Base-by-base conservation (phyloP, 2,797 vertebrate genomes). In the Apodemus agrarius region DNA sequence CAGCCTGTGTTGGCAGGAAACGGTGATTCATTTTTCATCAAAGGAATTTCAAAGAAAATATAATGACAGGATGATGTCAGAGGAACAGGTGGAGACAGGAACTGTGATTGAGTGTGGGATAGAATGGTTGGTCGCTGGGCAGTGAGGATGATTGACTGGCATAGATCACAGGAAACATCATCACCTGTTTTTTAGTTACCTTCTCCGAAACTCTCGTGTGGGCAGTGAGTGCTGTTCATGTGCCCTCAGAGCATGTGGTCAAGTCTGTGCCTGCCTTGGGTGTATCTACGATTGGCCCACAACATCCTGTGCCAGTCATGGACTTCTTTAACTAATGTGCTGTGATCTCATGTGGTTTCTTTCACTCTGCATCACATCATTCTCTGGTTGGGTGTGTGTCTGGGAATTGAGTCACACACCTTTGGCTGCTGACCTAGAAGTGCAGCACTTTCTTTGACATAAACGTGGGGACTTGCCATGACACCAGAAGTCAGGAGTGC, bases 201-300 rank as follows among this genome's bases (percentile, higher is more conserved):
- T 97, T 97, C 97, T 97, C 97, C 95, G 54, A 95, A 97, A 84
- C 80, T 2, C 94, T 93, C 84, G 79, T 97, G 93, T 97, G 96
- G 94, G 93, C 94, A 96, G 19, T 95, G 93, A 96, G 19, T 95
- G 93, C 97, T 97, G 93, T 91, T 97, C 94, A 91, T 37, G 72
- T 96, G 11, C 92, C 92, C 52, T 81, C 74, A 90, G 82, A 89
- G 90, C 74, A 16, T 95, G 6, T 95, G 94, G 93, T 96, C 63
- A 17, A 98, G 98, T 93, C 97, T 1, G 22, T 97, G 98, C 98
- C 96, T 98, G 98, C 83, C 49, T 59, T 93, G 79, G 97, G 96
- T 96, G 81, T 93, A 75, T 83, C 90, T 59, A 65, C 69, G 17
- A 82, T 97, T 97, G 57, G 69, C 87, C 94, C 74, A 90, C 61